A percentile compares a stretch with the other conserved stretches of the same genome.
Evolutionary conservation across 2,113 vertebrate species (phyloP).

Genomic region (Seriola quinqueradiata): DNA sequence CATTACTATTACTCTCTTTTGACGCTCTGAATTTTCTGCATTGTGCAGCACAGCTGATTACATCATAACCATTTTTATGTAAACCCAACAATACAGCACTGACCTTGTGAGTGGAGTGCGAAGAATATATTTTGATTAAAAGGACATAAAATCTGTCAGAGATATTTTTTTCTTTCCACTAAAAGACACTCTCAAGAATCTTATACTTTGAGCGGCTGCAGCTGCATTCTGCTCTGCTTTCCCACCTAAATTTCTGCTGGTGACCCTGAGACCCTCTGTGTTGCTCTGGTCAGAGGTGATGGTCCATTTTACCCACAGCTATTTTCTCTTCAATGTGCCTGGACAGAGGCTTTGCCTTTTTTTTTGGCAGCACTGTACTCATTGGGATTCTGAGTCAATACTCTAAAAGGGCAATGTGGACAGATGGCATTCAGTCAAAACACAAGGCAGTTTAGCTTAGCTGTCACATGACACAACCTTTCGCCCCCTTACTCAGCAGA

Average conservation of each 20-base stretch:
- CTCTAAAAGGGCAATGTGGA: constrained; percentile 72
- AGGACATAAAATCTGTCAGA: not conserved
- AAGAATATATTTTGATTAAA: constrained; percentile 42
- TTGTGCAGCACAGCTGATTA: constrained; percentile 25
- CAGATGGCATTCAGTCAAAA: constrained; percentile 72
- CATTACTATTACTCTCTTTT: constrained; percentile 26
- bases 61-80: constrained; percentile 38
- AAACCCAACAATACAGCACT: constrained; percentile 35
- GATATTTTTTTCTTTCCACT: constrained; percentile 10
- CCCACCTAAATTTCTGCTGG: constrained; percentile 1
- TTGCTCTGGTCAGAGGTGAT: constrained; percentile 36
- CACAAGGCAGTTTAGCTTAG: constrained; percentile 51
- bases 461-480: constrained; percentile 56
- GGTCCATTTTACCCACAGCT: constrained; percentile 36
- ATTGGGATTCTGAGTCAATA: constrained; percentile 69
- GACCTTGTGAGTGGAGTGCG: constrained; percentile 45
- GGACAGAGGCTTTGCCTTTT: constrained; percentile 21
- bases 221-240: constrained; percentile 3
- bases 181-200: constrained; percentile 3
- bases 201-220: not conserved
- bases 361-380: constrained; percentile 57
- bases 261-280: constrained; percentile 26
- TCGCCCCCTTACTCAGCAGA: constrained; percentile 51
- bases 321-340: constrained; percentile 55
- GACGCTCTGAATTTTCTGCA: not conserved